Conservation (phyloP, 2,113 vertebrate species). For the Hyla sarda region DNA sequence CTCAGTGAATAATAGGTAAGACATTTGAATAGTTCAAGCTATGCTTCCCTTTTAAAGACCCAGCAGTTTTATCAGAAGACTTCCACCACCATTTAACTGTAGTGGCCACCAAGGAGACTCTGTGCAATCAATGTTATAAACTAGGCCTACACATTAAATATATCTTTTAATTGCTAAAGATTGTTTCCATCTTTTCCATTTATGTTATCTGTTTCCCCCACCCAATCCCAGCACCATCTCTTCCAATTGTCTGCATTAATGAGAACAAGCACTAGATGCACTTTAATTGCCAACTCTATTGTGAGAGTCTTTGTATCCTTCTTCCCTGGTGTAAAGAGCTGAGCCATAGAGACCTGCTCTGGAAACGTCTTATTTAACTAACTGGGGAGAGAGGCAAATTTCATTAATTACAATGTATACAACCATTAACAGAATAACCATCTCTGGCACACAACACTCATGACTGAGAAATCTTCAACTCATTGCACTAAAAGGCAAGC, state of each 20-base stretch:
- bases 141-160: too few species aligned
- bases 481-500: conserved; percentile 40
- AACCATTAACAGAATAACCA: background rate
- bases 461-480: conserved; percentile 22
- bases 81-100: background rate
- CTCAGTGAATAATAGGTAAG: too few species aligned
- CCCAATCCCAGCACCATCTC: background rate
- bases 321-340: background rate
- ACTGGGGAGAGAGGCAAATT: background rate
- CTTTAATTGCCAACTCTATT: background rate
- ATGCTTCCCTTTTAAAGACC: too few species aligned
- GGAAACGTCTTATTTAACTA: conserved; percentile 9
- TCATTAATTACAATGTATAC: conserved; percentile 42
- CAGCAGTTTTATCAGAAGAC: too few species aligned
- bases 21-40: too few species aligned
- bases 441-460: conserved; percentile 5
- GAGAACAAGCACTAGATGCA: background rate
- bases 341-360: background rate
- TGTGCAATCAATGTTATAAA: too few species aligned
- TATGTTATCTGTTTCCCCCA: background rate
- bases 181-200: too few species aligned
- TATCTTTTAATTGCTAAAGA: too few species aligned
- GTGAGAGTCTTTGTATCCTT: background rate
- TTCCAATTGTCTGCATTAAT: background rate
- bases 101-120: background rate